Conservation (phyloP, 1,140 invertebrate genomes). For the Pygmarrhopalites habei region DNA sequence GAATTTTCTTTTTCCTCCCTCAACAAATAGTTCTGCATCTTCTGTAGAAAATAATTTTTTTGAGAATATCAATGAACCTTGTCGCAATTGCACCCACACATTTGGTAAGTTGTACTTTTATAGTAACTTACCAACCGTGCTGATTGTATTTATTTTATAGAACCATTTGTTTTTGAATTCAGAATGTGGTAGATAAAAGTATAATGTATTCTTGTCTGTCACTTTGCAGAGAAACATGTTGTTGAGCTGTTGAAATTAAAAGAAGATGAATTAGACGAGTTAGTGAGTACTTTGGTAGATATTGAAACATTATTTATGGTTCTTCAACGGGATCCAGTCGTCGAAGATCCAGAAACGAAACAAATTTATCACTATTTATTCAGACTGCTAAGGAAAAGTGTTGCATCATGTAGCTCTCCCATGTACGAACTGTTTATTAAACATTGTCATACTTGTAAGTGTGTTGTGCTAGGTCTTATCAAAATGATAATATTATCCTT, state of each 20-base stretch:
- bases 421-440: no score
- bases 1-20: conserved; percentile 31
- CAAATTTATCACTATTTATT: conserved; percentile 36
- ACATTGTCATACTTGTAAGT: no score
- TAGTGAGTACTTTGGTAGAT: conserved; percentile 32
- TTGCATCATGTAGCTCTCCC: conserved; percentile 29
- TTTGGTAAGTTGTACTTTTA: conserved; percentile 24
- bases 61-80: conserved; percentile 29
- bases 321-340: conserved; percentile 28
- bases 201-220: not conserved
- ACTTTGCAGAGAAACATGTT: conserved; percentile 33
- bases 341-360: conserved; percentile 32
- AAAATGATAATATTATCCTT: not conserved
- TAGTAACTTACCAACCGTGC: no score
- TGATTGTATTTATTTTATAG: no score
- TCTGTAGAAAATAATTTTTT: conserved; percentile 9
- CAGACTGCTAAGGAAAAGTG: conserved; percentile 32
- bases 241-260: conserved; percentile 28
- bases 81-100: conserved; percentile 34
- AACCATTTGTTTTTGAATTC: no score
- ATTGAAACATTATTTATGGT: conserved; percentile 37
- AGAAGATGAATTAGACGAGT: conserved; percentile 31
- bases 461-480: conserved; percentile 15
- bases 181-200: no score
- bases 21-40: conserved; percentile 2